Conservation (phyloP, 2,888 invertebrate genomes). For the Xanthostigma xanthostigma region DNA sequence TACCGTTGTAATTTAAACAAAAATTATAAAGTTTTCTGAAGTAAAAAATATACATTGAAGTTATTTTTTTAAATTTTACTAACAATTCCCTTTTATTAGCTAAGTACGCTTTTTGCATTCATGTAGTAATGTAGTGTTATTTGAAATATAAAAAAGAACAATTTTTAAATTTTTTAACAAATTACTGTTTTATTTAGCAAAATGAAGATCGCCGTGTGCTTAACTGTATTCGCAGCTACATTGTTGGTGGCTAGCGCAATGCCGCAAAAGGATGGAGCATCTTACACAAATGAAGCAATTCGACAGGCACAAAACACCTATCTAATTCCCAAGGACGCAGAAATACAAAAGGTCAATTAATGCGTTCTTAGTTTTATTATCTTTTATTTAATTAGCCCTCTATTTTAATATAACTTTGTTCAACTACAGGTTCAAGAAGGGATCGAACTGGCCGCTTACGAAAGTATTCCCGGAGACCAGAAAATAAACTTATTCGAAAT, state of each 20-base stretch:
- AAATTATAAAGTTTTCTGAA: too few species aligned
- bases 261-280: constrained; percentile 66
- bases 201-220: constrained; percentile 24
- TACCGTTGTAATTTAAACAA: too few species aligned
- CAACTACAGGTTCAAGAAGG: constrained; percentile 58
- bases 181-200: constrained; percentile 4
- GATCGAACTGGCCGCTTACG: constrained; percentile 72
- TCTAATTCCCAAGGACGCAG: constrained; percentile 72
- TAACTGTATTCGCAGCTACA: constrained; percentile 31
- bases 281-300: constrained; percentile 74
- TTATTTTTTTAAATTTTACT: too few species aligned
- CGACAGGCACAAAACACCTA: constrained; percentile 74
- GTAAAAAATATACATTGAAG: too few species aligned
- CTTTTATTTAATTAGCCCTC: too few species aligned
- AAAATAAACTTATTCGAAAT: constrained; percentile 72
- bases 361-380: background rate
- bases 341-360: constrained; percentile 65
- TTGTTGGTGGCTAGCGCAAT: constrained; percentile 31
- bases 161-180: too few species aligned
- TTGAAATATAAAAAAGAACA: too few species aligned
- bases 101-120: too few species aligned
- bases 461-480: constrained; percentile 74
- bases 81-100: too few species aligned
- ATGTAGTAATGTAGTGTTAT: too few species aligned
- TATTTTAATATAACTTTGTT: background rate